A percentile compares a stretch with the other conserved stretches of the same genome.
Conservation (phyloP, 2,888 invertebrate genomes). For the Pyralis farinalis region DNA sequence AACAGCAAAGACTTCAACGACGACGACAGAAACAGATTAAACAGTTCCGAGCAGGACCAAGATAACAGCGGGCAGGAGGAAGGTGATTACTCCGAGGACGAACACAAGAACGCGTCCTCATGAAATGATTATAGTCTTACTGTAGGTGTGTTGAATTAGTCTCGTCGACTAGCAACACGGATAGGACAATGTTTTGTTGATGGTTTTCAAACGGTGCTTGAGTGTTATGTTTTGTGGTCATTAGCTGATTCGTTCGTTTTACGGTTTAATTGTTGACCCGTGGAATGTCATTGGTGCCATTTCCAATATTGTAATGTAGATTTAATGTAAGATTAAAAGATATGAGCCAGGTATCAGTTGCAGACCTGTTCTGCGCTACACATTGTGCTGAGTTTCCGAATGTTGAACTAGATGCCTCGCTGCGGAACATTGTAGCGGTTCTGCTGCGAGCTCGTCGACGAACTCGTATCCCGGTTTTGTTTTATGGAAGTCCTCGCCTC, state of each 20-base stretch:
- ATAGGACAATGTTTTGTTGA: conserved; percentile 63
- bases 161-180: conserved; percentile 35
- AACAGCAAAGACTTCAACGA: conserved; percentile 53
- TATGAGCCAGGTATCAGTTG: conserved; percentile 37
- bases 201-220: conserved; percentile 70
- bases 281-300: conserved; percentile 79
- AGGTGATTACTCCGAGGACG: conserved; percentile 74
- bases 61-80: conserved; percentile 63
- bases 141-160: conserved; percentile 36
- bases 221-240: conserved; percentile 74
- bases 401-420: conserved; percentile 10
- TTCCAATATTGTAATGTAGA: conserved; percentile 65
- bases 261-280: conserved; percentile 75
- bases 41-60: conserved; percentile 46
- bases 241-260: conserved; percentile 62
- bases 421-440: conserved; percentile 11
- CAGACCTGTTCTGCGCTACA: conserved; percentile 26
- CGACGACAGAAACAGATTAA: conserved; percentile 44
- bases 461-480: background rate
- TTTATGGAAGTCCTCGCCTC: conserved; percentile 9
- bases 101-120: conserved; percentile 61
- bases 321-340: conserved; percentile 48
- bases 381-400: conserved; percentile 10
- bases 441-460: background rate
- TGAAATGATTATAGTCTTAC: conserved; percentile 46